Conservation (phyloP, 2,113 vertebrate species). For the Tenebrosternarchus preto region DNA sequence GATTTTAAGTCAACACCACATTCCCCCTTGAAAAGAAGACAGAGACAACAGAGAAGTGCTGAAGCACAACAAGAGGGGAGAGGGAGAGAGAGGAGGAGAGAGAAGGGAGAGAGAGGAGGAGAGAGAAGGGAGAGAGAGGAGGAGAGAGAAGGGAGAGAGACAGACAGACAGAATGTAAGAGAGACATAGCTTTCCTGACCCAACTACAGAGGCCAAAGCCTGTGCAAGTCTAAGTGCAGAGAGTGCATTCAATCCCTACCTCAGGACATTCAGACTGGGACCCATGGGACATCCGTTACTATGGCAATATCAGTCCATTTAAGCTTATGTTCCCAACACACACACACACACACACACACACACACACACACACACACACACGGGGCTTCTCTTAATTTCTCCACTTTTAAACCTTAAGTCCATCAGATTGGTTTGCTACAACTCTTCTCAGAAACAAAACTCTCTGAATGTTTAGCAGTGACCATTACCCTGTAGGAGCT, state of each 20-base stretch:
- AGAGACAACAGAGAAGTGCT: neutral
- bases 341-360: conserved; percentile 31
- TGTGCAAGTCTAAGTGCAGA: conserved; percentile 40
- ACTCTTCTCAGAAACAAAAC: neutral
- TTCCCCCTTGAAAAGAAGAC: neutral
- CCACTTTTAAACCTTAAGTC: neutral
- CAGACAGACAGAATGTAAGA: neutral
- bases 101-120: neutral
- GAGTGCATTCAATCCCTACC: conserved; percentile 40
- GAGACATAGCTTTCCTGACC: conserved; percentile 3
- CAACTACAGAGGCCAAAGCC: conserved; percentile 16
- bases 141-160: neutral
- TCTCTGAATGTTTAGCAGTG: neutral
- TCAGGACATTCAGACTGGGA: conserved; percentile 50
- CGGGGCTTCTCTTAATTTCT: conserved; percentile 25
- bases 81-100: neutral
- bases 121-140: neutral
- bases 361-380: conserved; percentile 39
- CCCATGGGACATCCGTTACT: conserved; percentile 56
- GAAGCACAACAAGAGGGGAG: neutral
- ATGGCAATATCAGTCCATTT: conserved; percentile 55
- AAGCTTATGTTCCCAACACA: conserved; percentile 49
- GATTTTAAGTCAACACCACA: neutral
- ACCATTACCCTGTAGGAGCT: neutral
- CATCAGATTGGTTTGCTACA: neutral